Evolutionary conservation across 2,797 vertebrate genomes (phyloP), one percentile per base, ranked within the genome.

Genomic region (Protonibea diacanthus): DNA sequence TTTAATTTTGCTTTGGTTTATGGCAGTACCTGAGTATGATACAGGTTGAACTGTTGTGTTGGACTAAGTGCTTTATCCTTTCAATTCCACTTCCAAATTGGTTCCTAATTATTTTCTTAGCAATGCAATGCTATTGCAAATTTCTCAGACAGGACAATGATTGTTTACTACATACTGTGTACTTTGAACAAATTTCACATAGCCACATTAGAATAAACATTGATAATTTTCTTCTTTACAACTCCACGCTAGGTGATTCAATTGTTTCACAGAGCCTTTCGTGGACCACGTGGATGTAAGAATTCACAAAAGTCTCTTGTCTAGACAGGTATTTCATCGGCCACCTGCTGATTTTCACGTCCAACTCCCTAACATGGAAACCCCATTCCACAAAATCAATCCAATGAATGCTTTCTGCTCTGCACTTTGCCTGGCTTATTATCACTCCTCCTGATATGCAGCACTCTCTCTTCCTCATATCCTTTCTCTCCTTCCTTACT

Each of bases 401-500:
- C 59, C 82, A 85, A 83, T 84, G 68, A 91, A 4, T 74, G 58
- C 25, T 82, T 76, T 86, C 80, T 91, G 86, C 81, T 91, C 77
- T 90, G 74, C 87, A 76, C 74, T 88, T 84, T 83, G 80, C 88
- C 74, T 93, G 84, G 88, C 91, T 93, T 85, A 51, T 86, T 76
- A 76, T 90, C 70, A 67, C 81, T 86, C 78, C 72, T 89, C 80
- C 81, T 95, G 86, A 95, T 91, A 47, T 81, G 85, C 64, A 84
- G 84, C 77, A 71, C 83, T 90, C 61, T 83, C 47, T 87, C 69
- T 89, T 88, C 65, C 71, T 76, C 71, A 84, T 79, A 47, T 79
- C 20, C 72, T 73, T 51, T 61, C 57, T 70, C 42, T 79, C 62
- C 63, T 69, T 27, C 25, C 64, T 77, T 25, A 52, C 80, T 78